Evolutionary conservation across 2,797 vertebrate species (phyloP).

Genomic region (Mormyrops boulengeri): DNA sequence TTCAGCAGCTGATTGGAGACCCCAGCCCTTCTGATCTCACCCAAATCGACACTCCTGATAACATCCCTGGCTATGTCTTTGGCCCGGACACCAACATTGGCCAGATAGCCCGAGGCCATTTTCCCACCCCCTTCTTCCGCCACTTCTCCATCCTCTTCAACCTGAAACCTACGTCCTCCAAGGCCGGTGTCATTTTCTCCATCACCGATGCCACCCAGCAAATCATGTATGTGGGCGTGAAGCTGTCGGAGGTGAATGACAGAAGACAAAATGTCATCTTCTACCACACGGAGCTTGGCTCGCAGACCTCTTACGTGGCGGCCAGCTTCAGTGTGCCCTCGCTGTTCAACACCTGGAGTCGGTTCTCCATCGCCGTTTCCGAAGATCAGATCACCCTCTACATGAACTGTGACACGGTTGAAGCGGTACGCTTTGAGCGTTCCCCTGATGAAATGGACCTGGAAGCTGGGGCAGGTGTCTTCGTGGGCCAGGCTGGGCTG

Average conservation of each 20-base stretch:
- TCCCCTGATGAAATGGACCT: slow-evolving; percentile 75
- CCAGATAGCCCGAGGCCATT: slow-evolving; percentile 73
- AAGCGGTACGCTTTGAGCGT: slow-evolving; percentile 60
- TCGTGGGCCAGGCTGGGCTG: slow-evolving; percentile 83
- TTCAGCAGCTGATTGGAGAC: slow-evolving; percentile 82
- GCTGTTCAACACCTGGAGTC: slow-evolving; percentile 71
- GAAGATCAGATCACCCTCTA: slow-evolving; percentile 69
- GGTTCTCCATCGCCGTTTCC: slow-evolving; percentile 74
- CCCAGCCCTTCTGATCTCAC: slow-evolving; percentile 69
- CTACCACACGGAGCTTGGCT: slow-evolving; percentile 78
- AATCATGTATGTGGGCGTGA: slow-evolving; percentile 76
- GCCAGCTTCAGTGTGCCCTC: slow-evolving; percentile 75
- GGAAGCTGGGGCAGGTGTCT: slow-evolving; percentile 72
- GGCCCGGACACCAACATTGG: slow-evolving; percentile 67
- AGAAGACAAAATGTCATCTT: slow-evolving; percentile 71
- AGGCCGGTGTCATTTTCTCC: slow-evolving; percentile 74
- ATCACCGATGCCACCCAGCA: slow-evolving; percentile 74
- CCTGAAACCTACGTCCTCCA: slow-evolving; percentile 66
- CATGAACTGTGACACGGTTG: slow-evolving; percentile 71
- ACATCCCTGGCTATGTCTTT: slow-evolving; percentile 67
- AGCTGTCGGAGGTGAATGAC: slow-evolving; percentile 61
- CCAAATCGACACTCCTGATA: slow-evolving; percentile 63
- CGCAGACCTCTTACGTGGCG: slow-evolving; percentile 52
- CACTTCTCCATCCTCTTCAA: slow-evolving; percentile 83
- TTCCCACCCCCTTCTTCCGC: slow-evolving; percentile 75